Evolutionary conservation across 2,113 vertebrate species (phyloP), one percentile per base, ranked within the genome.

Genomic region (Eurystomus gularis): DNA sequence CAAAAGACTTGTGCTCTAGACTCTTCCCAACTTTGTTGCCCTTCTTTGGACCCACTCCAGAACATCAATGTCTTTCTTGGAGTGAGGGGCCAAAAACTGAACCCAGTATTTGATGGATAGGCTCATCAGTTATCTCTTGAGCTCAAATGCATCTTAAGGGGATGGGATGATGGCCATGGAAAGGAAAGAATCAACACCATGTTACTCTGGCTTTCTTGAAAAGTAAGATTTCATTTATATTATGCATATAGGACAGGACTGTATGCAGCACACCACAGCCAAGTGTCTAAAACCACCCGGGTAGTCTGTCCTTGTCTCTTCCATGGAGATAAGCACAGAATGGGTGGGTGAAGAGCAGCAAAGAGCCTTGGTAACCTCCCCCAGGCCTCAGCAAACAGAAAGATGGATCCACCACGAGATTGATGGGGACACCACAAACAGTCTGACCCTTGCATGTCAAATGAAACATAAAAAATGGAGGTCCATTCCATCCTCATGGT

Each of bases 61-160:
- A 29, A 0, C n/a, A 39, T 69, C 39, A 2, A 6, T 0, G 28
- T 24, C 64, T 4, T 3, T 61, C 33, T 14, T 15, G 9, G 1
- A 2, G 9, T 11, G 28, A 39, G 31, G 31, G 12, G 9, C 17
- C 35, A 80, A 65, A 6, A 44, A 20, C 19, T 24, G 44, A 16
- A 8, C 26, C 3, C 52, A 39, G 28, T 1, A 35, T 33, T 51
- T 1, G 1, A 17, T 4, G 6, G 15, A 42, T 3, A 12, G 39
- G 12, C 31, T 46, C 52, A 52, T 17, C 17, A 86, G 49, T 21
- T 11, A 21, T 2, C 11, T 4, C 7, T 7, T 51, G 14, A 49
- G 29, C 26, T 79, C 17, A 78, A 49, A 42, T 17, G 8, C 64
- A 93, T 9, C 3, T 17, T 58, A 42, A 68, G 11, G 21, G 3